Base-by-base conservation (phyloP, 2,888 invertebrate genomes). In the Unio pictorum region DNA sequence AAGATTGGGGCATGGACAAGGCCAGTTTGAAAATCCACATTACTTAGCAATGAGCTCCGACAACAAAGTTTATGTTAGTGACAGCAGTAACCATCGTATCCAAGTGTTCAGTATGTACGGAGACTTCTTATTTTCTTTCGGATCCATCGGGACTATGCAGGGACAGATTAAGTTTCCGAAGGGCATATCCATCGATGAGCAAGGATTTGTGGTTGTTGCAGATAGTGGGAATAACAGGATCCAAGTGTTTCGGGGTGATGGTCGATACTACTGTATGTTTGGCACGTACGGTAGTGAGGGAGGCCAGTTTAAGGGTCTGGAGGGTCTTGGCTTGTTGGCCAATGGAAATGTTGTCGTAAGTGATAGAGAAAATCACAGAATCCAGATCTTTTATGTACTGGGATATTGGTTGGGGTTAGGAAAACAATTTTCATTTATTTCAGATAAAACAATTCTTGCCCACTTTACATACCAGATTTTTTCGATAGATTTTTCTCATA, bases 191-290 rank as follows among this genome's bases (percentile, higher is more conserved):
- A 97, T 99, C 72, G 99, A 99, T 90, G 97, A 97, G 87, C 97
- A 98, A 91, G 99, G 99, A 56, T 98, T 96, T 92, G 97, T 99
- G 86, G 94, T 97, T 84, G 98, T 99, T n/a, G 99, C 98, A 26
- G 99, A 99, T 91, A 97, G 97, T 55, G 99, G 99, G 73, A 99
- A 99, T 92, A 99, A 98, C 91, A 94, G 99, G 71, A 96, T 99
- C 85, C 99, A 99, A 91, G 96, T 99, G 87, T 99, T 99, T 93
- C 95, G 96, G 86, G 95, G 97, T n/a, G 97, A 98, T 87, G 97
- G 98, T 26, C 93, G 94, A 78, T 98, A 96, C 92, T 92, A 94
- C 6, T 91, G 93, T 76, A 92, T 96, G 68, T 98, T 99, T 90
- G 99, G 99, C 7, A 94, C 95, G 74, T 98, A 98, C 97, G 99